These are phyloP conservation scores for Montifringilla adamsi DNA, from an alignment of 2,113 vertebrate species.

Conservation along the genomic window DNA sequence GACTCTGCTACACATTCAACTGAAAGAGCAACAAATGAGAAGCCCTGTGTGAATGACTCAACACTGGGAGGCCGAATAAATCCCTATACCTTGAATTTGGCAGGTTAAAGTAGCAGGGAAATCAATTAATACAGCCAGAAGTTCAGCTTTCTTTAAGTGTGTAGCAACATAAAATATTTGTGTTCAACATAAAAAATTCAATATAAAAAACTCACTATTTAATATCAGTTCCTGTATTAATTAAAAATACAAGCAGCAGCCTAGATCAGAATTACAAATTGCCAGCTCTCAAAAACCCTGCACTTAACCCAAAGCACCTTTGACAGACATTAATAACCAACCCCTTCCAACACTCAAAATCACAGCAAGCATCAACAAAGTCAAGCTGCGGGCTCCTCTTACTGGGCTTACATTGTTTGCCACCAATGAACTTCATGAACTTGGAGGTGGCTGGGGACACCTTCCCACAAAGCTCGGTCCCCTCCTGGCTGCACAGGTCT, in stretches of 20 bases:
- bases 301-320: background rate
- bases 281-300: background rate
- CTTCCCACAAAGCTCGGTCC: background rate
- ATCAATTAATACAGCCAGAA: background rate
- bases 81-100: background rate
- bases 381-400: background rate
- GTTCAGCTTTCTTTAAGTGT: background rate
- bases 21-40: background rate
- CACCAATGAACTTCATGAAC: background rate
- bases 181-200: background rate
- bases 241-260: background rate
- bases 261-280: background rate
- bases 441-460: background rate
- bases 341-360: background rate
- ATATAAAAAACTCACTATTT: background rate
- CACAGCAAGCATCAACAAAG: background rate
- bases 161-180: background rate
- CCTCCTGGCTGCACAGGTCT: background rate
- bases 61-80: background rate
- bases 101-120: background rate
- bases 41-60: background rate
- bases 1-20: background rate
- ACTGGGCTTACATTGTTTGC: fast-evolving
- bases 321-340: background rate
- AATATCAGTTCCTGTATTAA: background rate